phyloP scores from a whole-genome alignment of 92 coral and sea anemone genomes.

The Pocillopora meandrina region DNA sequence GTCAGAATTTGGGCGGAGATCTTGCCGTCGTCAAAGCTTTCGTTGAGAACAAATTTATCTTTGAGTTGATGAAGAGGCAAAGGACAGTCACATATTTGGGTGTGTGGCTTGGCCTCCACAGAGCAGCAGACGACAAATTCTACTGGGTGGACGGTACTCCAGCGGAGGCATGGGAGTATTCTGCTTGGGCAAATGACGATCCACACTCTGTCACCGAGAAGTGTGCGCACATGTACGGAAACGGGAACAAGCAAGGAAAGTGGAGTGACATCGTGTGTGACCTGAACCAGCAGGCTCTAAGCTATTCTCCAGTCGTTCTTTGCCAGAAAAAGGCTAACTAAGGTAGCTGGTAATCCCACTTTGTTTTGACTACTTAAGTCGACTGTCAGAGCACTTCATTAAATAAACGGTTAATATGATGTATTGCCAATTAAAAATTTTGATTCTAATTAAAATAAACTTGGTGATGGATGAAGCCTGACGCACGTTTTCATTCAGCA shows the following conservation, averaged over 20 bases:
- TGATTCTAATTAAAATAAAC: neutral
- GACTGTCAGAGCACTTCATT: too few species aligned
- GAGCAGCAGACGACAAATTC: constrained; percentile 19
- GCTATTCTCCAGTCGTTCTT: constrained; percentile 4
- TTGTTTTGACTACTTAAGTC: neutral
- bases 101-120: constrained; percentile 8
- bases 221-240: neutral
- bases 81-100: constrained; percentile 3
- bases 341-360: neutral
- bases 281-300: neutral
- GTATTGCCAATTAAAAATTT: neutral
- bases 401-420: neutral
- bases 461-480: too few species aligned
- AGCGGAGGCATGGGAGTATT: neutral
- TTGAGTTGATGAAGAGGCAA: constrained; percentile 15
- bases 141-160: constrained; percentile 31
- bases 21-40: constrained; percentile 14
- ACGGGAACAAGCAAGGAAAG: neutral
- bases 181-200: constrained; percentile 14
- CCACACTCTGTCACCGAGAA: neutral
- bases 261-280: constrained; percentile 8
- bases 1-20: constrained; percentile 25
- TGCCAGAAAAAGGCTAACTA: constrained; percentile 14
- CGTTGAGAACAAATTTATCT: constrained; percentile 3
- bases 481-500: too few species aligned